Percentiles rank a stretch among this genome's conserved stretches.
These are phyloP conservation scores for Chymomyza amoena DNA, from an alignment of 2,888 invertebrate species.

Conservation along the genomic window DNA sequence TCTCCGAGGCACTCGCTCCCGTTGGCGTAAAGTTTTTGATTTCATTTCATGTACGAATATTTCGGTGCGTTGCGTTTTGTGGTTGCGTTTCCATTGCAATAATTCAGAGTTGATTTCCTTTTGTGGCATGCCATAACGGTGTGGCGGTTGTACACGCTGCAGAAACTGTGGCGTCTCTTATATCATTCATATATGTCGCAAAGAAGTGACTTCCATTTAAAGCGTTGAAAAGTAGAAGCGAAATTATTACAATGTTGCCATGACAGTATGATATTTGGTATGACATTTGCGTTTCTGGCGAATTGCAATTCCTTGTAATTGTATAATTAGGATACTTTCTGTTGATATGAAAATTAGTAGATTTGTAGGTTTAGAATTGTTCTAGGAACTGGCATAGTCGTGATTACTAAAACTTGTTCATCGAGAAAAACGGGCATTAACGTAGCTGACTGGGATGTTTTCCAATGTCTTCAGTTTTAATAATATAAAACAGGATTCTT, in stretches of 20 bases:
- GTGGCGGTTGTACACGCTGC: neutral
- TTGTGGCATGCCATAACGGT: constrained; percentile 5
- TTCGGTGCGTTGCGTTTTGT: constrained; percentile 2
- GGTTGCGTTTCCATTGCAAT: constrained; percentile 31
- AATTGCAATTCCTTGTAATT: neutral
- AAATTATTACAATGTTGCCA: neutral
- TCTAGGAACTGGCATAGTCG: too few relatives aligned
- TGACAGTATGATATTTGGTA: neutral
- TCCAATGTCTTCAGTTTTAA: too few relatives aligned
- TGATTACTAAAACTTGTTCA: too few relatives aligned
- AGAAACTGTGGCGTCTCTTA: neutral
- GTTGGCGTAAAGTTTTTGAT: constrained; percentile 45
- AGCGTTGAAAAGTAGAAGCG: neutral
- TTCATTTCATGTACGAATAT: constrained; percentile 19
- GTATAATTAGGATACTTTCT: too few relatives aligned
- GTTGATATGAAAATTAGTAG: too few relatives aligned
- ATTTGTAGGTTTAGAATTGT: too few relatives aligned
- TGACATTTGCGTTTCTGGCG: neutral
- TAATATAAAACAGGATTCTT: too few relatives aligned
- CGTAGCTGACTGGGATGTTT: too few relatives aligned
- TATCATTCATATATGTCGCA: neutral
- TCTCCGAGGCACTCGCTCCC: neutral
- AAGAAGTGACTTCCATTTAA: neutral
- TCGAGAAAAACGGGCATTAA: too few relatives aligned
- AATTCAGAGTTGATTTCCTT: constrained; percentile 36